phyloP scores from a whole-genome alignment of 1,140 invertebrate species.

The Grapholita molesta region DNA sequence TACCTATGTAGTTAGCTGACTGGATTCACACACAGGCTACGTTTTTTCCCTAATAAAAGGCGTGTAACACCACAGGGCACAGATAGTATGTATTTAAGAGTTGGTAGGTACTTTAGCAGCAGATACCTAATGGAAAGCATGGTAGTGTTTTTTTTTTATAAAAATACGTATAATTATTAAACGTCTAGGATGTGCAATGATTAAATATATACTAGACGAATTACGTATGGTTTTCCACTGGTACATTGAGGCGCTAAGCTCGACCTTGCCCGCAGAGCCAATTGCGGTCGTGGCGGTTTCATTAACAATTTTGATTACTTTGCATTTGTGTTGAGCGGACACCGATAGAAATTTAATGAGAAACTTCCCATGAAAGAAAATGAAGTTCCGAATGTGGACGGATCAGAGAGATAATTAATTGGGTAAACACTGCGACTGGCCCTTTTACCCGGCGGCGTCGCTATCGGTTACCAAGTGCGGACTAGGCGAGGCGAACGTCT shows the following conservation, averaged over 20 bases:
- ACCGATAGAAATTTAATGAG: conserved; percentile 67
- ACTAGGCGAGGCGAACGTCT: not conserved
- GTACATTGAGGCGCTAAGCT: not conserved
- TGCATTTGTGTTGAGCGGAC: conserved; percentile 63
- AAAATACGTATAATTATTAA: too few species aligned
- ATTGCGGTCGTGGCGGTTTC: conserved; percentile 31
- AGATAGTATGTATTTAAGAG: too few species aligned
- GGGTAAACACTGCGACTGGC: conserved; percentile 43
- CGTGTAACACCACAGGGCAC: too few species aligned
- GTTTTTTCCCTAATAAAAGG: too few species aligned
- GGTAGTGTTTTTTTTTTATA: too few species aligned
- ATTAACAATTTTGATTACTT: conserved; percentile 71
- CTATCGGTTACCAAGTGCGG: not conserved
- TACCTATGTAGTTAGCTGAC: too few species aligned
- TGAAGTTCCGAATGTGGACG: conserved; percentile 57
- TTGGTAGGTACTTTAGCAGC: too few species aligned
- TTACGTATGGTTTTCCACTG: not conserved
- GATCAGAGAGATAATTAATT: conserved; percentile 55
- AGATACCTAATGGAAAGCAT: too few species aligned
- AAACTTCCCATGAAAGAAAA: conserved; percentile 62
- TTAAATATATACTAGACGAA: too few species aligned
- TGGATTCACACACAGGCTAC: too few species aligned
- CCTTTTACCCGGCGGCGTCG: not conserved
- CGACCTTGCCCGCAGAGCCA: conserved; percentile 30
- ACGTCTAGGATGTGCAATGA: too few species aligned